phyloP scores from a whole-genome alignment of 2,888 invertebrate species.

The Melanargia galathea region DNA sequence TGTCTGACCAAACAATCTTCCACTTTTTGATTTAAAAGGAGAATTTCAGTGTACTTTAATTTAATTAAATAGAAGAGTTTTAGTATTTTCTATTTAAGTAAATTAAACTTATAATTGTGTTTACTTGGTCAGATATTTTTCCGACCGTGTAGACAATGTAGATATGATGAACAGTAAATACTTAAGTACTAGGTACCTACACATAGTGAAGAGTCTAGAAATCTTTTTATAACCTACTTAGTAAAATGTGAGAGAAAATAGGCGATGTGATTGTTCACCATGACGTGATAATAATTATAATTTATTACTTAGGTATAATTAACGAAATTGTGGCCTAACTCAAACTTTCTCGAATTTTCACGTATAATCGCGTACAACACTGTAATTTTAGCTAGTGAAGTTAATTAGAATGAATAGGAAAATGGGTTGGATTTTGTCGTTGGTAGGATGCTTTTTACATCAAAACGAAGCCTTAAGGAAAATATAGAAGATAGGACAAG shows the following conservation, averaged over 20 bases:
- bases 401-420: background rate
- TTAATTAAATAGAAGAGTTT: too few relatives aligned
- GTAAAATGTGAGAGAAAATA: slow-evolving; percentile 37
- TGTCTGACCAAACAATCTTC: background rate
- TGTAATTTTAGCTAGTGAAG: background rate
- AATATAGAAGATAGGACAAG: too few relatives aligned
- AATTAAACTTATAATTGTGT: background rate
- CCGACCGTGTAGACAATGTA: background rate
- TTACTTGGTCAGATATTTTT: background rate
- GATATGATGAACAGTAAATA: background rate
- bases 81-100: too few relatives aligned
- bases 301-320: slow-evolving; percentile 42
- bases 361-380: slow-evolving; percentile 52
- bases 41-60: too few relatives aligned
- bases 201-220: background rate
- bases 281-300: slow-evolving; percentile 73
- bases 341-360: slow-evolving; percentile 46
- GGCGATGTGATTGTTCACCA: slow-evolving; percentile 62
- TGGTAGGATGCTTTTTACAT: too few relatives aligned
- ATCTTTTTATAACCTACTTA: background rate
- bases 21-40: background rate
- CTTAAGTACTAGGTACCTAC: background rate
- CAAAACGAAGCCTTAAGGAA: too few relatives aligned
- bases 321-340: slow-evolving; percentile 71
- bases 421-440: background rate